A percentile compares a stretch with the other conserved stretches of the same genome.
These are phyloP conservation scores for Myotis pilosus DNA, from an alignment of 2,797 vertebrate species.

Conservation along the genomic window DNA sequence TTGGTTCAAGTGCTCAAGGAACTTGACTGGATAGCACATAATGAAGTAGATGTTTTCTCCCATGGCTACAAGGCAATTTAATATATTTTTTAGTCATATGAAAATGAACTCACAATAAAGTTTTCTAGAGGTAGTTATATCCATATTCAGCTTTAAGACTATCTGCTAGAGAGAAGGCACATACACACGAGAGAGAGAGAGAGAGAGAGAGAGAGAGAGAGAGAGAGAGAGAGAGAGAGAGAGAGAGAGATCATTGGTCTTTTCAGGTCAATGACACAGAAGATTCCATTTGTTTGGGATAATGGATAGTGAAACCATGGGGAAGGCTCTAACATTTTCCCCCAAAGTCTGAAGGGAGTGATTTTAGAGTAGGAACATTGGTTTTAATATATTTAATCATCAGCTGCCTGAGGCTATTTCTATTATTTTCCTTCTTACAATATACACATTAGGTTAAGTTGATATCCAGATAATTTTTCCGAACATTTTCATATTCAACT, in stretches of 20 bases:
- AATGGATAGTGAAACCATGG: background rate
- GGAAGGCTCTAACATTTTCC: too few species aligned
- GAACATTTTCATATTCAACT: constrained; percentile 11
- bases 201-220: background rate
- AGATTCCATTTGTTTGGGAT: background rate
- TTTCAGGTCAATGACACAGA: background rate
- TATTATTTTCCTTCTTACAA: background rate
- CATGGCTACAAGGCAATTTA: background rate
- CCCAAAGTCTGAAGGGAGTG: background rate
- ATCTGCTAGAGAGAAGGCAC: background rate
- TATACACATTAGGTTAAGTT: background rate
- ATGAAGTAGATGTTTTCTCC: background rate
- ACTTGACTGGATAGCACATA: background rate
- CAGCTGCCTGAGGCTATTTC: background rate
- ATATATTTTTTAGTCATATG: constrained; percentile 8
- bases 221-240: background rate
- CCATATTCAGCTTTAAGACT: background rate
- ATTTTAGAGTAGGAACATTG: background rate
- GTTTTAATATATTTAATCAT: background rate
- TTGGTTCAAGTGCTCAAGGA: background rate
- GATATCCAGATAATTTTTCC: background rate
- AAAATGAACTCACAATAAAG: constrained; percentile 18
- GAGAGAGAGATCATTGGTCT: background rate
- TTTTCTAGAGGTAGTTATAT: background rate
- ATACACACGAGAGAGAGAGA: too few species aligned